These are phyloP conservation scores for Drosophila crucigera DNA, from an alignment of 2,888 invertebrate species.

Conservation along the genomic window DNA sequence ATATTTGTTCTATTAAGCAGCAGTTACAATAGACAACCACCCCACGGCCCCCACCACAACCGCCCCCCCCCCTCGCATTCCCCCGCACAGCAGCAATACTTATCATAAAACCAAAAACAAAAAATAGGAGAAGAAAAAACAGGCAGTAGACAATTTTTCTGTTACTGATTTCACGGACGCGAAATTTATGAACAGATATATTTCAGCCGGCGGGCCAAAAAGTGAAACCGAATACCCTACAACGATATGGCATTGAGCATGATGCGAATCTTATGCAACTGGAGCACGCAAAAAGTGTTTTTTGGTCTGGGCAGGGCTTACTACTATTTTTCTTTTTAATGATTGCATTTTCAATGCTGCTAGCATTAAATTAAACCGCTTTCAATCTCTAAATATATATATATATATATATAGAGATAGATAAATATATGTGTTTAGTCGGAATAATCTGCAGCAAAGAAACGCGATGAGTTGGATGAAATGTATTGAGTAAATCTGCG, in stretches of 20 bases:
- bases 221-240: slow-evolving; percentile 47
- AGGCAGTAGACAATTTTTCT: slow-evolving; percentile 67
- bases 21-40: slow-evolving; percentile 2
- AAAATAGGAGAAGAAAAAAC: slow-evolving; percentile 16
- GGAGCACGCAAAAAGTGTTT: not conserved
- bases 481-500: too few species aligned
- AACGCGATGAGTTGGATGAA: too few species aligned
- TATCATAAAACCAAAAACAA: slow-evolving; percentile 44
- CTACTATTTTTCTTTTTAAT: not conserved
- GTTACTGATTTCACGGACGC: slow-evolving; percentile 63
- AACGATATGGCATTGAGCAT: slow-evolving; percentile 5
- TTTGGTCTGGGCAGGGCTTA: not conserved
- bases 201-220: slow-evolving; percentile 61
- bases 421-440: too few species aligned
- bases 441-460: too few species aligned
- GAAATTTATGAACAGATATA: slow-evolving; percentile 74
- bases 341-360: not conserved
- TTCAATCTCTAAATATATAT: not conserved
- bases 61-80: not conserved
- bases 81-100: slow-evolving; percentile 14
- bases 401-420: too few species aligned
- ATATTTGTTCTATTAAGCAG: slow-evolving; percentile 78
- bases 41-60: not conserved
- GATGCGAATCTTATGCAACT: not conserved
- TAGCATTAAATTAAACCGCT: not conserved